phyloP scores from a whole-genome alignment of 1,140 invertebrate genomes.

The Brachionus angularis region DNA sequence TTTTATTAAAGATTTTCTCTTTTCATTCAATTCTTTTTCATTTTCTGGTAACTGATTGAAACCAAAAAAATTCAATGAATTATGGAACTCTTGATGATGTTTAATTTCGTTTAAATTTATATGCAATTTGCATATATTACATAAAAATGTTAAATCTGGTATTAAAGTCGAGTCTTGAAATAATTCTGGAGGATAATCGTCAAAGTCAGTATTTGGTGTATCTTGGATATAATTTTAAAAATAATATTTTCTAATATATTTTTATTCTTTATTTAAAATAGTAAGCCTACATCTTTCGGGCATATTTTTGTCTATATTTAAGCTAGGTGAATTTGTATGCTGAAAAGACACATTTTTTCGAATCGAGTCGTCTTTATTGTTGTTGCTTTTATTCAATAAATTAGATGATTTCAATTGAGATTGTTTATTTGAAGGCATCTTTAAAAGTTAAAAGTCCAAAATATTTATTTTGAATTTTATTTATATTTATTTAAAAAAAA shows the following conservation, averaged over 20 bases:
- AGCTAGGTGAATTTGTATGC: neutral
- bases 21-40: constrained; percentile 1
- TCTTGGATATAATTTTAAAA: constrained; percentile 8
- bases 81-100: constrained; percentile 24
- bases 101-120: constrained; percentile 4
- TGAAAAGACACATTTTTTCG: constrained; percentile 28
- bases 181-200: constrained; percentile 20
- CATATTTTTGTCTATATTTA: constrained; percentile 28
- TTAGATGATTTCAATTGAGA: neutral
- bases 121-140: constrained; percentile 13
- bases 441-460: too few relatives aligned
- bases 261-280: neutral
- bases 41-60: constrained; percentile 8
- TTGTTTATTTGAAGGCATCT: neutral
- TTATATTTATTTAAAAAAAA: too few relatives aligned
- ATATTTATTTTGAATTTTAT: too few relatives aligned
- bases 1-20: neutral
- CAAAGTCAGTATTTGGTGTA: constrained; percentile 25
- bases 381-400: neutral
- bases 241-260: neutral
- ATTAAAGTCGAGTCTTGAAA: neutral
- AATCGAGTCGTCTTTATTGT: neutral
- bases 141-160: constrained; percentile 11
- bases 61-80: constrained; percentile 10
- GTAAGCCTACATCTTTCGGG: constrained; percentile 3